Evolutionary conservation across 2,797 vertebrate species (phyloP).

Genomic region (Sternotherus odoratus): DNA sequence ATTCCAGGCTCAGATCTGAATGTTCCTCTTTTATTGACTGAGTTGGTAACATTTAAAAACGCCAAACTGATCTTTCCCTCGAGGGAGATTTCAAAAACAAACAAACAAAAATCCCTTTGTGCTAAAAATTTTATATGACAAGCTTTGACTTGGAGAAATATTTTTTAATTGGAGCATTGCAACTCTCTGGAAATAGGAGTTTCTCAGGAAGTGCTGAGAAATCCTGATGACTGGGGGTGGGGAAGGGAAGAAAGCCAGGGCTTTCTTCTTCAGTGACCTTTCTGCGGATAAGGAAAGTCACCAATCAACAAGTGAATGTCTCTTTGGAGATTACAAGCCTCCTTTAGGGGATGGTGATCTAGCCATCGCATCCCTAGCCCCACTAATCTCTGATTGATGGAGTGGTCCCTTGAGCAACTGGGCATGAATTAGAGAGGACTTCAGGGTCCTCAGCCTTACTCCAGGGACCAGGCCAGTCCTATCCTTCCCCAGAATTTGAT

Average conservation of each 20-base stretch:
- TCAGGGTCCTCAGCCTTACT: neutral
- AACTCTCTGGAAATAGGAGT: neutral
- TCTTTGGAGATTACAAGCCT: neutral
- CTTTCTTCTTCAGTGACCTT: neutral
- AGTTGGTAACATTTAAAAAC: conserved; percentile 61
- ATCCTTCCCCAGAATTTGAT: neutral
- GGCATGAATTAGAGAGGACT: neutral
- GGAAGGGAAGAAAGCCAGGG: neutral
- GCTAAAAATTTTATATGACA: conserved; percentile 22
- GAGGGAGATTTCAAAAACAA: conserved; percentile 1
- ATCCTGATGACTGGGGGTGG: neutral
- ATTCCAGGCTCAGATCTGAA: conserved; percentile 19
- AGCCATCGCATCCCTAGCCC: neutral
- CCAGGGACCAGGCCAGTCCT: neutral
- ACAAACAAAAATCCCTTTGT: conserved; percentile 3
- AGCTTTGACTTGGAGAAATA: neutral
- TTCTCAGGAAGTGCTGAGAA: neutral
- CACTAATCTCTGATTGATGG: neutral
- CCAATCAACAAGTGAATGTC: neutral
- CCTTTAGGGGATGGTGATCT: neutral
- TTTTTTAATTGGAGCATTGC: neutral
- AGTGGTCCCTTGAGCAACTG: neutral
- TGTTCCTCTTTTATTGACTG: conserved; percentile 44
- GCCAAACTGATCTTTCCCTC: neutral
- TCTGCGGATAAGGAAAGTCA: neutral